These are phyloP conservation scores for Hoplias malabaricus DNA, from an alignment of 2,113 vertebrate species.

Conservation along the genomic window DNA sequence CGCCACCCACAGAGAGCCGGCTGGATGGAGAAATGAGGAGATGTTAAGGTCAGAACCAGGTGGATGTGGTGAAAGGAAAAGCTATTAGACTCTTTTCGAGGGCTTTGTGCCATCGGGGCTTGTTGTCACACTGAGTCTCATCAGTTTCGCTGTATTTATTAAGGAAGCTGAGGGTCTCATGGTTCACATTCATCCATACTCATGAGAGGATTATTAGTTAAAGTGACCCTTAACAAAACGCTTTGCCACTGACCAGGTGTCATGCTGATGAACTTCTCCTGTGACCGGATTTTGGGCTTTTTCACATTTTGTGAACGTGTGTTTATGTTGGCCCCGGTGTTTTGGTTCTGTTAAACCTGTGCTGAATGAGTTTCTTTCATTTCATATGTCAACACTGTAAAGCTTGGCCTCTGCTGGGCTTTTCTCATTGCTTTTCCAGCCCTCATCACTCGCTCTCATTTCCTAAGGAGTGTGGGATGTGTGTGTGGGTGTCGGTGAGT, in stretches of 20 bases:
- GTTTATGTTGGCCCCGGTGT: background rate
- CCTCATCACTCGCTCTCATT: background rate
- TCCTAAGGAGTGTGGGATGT: background rate
- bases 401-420: slow-evolving; percentile 14
- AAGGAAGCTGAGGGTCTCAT: background rate
- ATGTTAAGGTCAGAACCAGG: background rate
- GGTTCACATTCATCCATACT: background rate
- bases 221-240: background rate
- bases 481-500: too few relatives aligned
- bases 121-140: background rate
- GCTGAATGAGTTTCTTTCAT: background rate
- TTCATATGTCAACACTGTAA: slow-evolving; percentile 1
- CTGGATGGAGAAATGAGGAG: background rate
- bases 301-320: too few relatives aligned
- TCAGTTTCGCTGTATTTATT: slow-evolving; percentile 2
- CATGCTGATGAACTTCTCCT: background rate
- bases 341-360: background rate
- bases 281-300: background rate
- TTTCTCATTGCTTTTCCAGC: background rate
- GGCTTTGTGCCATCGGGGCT: background rate
- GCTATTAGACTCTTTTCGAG: background rate
- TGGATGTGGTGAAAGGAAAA: background rate
- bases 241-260: background rate
- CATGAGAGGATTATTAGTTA: background rate
- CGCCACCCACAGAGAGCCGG: slow-evolving; percentile 56